These are phyloP conservation scores for Eudemis profundana DNA, from an alignment of 2,888 invertebrate genomes.

Conservation along the genomic window DNA sequence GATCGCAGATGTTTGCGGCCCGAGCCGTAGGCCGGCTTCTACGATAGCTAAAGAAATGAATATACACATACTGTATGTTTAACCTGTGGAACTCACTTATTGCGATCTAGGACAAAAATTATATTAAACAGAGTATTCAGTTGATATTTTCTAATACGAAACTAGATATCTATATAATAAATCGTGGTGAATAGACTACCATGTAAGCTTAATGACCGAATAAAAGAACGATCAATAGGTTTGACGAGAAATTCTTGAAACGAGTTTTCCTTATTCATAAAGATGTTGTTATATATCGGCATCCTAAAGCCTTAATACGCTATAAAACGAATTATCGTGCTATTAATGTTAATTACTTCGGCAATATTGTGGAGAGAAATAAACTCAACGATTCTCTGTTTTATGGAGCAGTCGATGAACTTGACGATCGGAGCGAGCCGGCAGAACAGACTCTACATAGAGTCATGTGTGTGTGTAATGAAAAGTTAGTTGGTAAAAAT, in stretches of 20 bases:
- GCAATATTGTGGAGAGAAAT: slow-evolving; percentile 33
- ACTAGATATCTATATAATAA: no score
- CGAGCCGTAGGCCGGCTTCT: no score
- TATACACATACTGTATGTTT: no score
- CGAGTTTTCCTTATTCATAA: slow-evolving; percentile 26
- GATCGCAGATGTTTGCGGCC: no score
- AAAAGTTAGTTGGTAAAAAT: no score
- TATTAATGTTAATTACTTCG: slow-evolving; percentile 35
- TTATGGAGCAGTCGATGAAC: slow-evolving; percentile 17
- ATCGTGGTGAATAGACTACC: no score
- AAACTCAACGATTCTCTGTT: slow-evolving; percentile 31
- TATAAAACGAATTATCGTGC: slow-evolving; percentile 28
- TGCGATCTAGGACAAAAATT: no score
- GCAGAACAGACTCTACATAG: neutral
- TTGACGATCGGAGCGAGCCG: slow-evolving; percentile 21
- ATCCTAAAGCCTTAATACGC: slow-evolving; percentile 21
- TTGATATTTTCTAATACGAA: no score
- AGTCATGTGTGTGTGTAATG: no score
- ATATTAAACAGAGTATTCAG: no score
- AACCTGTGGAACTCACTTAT: no score
- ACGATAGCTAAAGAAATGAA: no score
- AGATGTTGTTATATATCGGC: slow-evolving; percentile 13
- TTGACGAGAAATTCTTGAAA: neutral
- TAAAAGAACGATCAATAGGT: slow-evolving; percentile 11
- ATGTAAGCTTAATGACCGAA: neutral